Conservation (phyloP, 2,797 vertebrate species). For the Gobionotothen gibberifrons region DNA sequence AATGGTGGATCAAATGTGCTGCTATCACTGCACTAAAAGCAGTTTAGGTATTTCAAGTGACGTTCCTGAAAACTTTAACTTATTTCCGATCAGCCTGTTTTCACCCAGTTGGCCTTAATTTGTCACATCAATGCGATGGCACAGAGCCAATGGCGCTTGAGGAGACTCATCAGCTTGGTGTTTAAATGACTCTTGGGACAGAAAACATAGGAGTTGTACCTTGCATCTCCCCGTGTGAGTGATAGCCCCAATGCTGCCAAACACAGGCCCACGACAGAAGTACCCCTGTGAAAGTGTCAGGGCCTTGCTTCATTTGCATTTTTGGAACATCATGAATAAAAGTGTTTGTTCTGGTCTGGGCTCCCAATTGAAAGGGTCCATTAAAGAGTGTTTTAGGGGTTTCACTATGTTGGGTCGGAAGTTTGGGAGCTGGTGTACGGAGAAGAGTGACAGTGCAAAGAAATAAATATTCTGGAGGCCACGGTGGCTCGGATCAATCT, state of each 20-base stretch:
- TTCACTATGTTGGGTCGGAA: constrained; percentile 60
- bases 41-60: constrained; percentile 14
- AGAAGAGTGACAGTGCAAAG: constrained; percentile 25
- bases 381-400: constrained; percentile 74
- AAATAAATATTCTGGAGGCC: constrained; percentile 16
- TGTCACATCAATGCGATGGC: constrained; percentile 19
- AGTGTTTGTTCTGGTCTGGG: constrained; percentile 77
- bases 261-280: constrained; percentile 67
- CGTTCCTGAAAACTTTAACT: constrained; percentile 5
- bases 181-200: constrained; percentile 47
- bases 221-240: constrained; percentile 60
- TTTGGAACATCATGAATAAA: constrained; percentile 81
- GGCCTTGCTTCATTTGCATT: constrained; percentile 79
- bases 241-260: constrained; percentile 52
- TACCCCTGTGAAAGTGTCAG: constrained; percentile 74
- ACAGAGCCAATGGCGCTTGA: constrained; percentile 40
- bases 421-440: constrained; percentile 60
- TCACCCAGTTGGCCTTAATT: constrained; percentile 19
- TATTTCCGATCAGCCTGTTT: constrained; percentile 21
- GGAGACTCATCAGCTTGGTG: constrained; percentile 27
- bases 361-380: constrained; percentile 73
- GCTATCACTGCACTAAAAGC: constrained; percentile 9
- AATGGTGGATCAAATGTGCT: neutral
- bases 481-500: constrained; percentile 28
- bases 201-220: constrained; percentile 47